These are phyloP conservation scores for Omphaloscelis lunosa DNA, from an alignment of 2,888 invertebrate species.

Conservation along the genomic window DNA sequence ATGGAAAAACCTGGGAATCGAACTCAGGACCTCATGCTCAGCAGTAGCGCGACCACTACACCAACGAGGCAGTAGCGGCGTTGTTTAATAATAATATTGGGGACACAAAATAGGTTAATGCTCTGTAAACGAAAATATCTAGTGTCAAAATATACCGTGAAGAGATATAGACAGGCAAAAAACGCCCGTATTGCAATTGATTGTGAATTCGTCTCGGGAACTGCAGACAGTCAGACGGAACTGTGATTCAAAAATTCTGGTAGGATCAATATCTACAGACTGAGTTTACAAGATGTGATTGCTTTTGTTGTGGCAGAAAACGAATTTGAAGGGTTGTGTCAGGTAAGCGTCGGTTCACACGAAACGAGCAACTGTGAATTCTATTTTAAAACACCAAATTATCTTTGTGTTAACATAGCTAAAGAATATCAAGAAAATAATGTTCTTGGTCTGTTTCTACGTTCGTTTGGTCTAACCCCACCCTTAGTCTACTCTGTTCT, in stretches of 20 bases:
- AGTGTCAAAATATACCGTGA: constrained; percentile 29
- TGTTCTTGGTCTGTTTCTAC: background rate
- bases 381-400: background rate
- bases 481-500: too few relatives aligned
- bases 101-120: constrained; percentile 44
- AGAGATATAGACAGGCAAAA: constrained; percentile 33
- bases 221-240: constrained; percentile 30
- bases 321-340: background rate
- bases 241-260: constrained; percentile 16
- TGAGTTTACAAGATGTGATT: background rate
- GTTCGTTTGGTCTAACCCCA: background rate
- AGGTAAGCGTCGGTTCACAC: background rate
- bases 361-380: background rate
- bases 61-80: background rate
- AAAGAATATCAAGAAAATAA: background rate
- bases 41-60: background rate
- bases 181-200: constrained; percentile 39
- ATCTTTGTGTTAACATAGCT: too few relatives aligned
- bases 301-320: constrained; percentile 1
- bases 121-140: constrained; percentile 19
- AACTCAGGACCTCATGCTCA: background rate
- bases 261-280: constrained; percentile 3
- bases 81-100: background rate
- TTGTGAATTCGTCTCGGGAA: constrained; percentile 42
- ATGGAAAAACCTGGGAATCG: background rate